Conservation (phyloP, 1,140 invertebrate species). For the Lepidostoma basale region DNA sequence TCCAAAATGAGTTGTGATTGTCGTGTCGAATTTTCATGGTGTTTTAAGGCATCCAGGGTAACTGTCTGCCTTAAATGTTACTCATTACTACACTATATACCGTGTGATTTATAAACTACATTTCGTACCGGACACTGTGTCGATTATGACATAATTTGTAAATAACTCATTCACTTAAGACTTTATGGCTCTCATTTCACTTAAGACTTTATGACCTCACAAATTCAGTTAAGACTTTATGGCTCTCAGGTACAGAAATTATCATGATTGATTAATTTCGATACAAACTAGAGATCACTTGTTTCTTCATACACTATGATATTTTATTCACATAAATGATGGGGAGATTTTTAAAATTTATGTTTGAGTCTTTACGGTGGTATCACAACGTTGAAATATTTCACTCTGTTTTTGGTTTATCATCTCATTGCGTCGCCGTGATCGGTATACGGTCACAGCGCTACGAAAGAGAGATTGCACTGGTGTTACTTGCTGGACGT, state of each 20-base stretch:
- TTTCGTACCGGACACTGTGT: too few species aligned
- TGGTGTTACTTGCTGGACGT: slow-evolving; percentile 76
- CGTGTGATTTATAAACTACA: too few species aligned
- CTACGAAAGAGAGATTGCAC: slow-evolving; percentile 24
- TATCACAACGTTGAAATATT: not conserved
- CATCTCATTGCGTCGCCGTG: not conserved
- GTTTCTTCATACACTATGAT: not conserved
- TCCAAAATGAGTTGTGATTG: too few species aligned
- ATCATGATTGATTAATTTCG: not conserved
- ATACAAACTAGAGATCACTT: not conserved
- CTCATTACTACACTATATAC: too few species aligned
- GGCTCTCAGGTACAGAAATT: too few species aligned
- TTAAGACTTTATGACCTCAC: too few species aligned
- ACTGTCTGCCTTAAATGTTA: too few species aligned
- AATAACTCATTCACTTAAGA: too few species aligned
- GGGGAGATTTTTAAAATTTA: not conserved
- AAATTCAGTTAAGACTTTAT: not conserved
- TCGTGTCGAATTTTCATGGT: too few species aligned
- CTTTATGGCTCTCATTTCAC: too few species aligned
- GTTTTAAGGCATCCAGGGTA: too few species aligned
- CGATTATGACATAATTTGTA: too few species aligned
- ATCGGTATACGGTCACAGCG: slow-evolving; percentile 10
- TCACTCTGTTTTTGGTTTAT: slow-evolving; percentile 9
- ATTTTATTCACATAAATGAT: slow-evolving; percentile 7
- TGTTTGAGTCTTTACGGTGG: not conserved